Evolutionary conservation across 2,113 vertebrate species (phyloP).

Genomic region (Siniperca knerii): DNA sequence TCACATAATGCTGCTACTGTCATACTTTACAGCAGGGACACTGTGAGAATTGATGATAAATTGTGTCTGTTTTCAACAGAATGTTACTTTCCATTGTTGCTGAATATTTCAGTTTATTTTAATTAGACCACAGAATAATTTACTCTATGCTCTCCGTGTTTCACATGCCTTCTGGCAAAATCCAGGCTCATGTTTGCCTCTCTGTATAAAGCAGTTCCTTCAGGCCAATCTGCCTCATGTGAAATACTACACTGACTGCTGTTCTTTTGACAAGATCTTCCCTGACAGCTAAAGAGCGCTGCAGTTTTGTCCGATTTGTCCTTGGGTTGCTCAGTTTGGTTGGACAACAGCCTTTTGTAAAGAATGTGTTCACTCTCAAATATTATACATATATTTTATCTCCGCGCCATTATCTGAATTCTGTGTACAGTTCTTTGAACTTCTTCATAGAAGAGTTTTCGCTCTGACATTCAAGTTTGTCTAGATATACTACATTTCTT

Average conservation of each 20-base stretch:
- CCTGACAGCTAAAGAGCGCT: neutral
- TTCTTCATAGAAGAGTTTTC: neutral
- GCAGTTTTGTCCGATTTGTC: neutral
- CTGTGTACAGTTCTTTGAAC: neutral
- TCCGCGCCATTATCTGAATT: neutral
- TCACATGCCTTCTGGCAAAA: neutral
- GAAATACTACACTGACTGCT: neutral
- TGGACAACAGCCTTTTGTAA: neutral
- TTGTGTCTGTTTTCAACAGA: neutral
- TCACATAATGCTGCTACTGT: neutral
- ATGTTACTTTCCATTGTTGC: neutral
- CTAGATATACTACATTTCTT: neutral
- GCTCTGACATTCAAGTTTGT: neutral
- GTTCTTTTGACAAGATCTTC: neutral
- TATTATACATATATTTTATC: neutral
- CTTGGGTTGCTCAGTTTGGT: neutral
- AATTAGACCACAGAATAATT: neutral
- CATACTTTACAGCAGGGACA: neutral
- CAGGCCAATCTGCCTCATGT: neutral
- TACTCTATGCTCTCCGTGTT: neutral
- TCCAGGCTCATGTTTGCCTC: neutral
- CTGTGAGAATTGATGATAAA: neutral
- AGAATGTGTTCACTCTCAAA: neutral
- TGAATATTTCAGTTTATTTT: conserved; percentile 25
- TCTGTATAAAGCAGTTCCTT: neutral